These are phyloP conservation scores for Silurus lanzhouensis DNA, from an alignment of 2,797 vertebrate species.

Conservation along the genomic window DNA sequence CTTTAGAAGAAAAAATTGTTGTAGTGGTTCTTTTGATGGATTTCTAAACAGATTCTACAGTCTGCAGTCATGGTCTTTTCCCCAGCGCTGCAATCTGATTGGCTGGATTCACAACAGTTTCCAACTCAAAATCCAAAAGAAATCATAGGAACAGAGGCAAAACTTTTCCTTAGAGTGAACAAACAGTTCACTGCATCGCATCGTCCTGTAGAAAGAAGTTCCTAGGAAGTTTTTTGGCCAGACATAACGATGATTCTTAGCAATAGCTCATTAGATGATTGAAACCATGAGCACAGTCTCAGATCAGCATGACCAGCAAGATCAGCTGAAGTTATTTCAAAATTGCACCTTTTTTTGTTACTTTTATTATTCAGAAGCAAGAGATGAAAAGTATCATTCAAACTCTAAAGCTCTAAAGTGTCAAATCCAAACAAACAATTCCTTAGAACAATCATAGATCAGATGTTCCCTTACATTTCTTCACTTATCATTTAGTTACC, in stretches of 20 bases:
- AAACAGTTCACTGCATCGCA: not conserved
- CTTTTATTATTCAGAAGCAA: not conserved
- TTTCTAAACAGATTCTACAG: not conserved
- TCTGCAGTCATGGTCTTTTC: not conserved
- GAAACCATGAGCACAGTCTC: not conserved
- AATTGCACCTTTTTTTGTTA: not conserved
- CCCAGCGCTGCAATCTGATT: not conserved
- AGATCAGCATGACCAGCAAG: not conserved
- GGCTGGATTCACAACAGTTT: not conserved
- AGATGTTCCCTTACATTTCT: not conserved
- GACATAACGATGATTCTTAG: not conserved
- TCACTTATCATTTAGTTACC: not conserved
- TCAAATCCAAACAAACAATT: not conserved
- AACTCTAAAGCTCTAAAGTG: not conserved
- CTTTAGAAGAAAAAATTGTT: not conserved
- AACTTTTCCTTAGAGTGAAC: not conserved
- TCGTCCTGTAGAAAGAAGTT: not conserved
- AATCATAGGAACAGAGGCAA: not conserved
- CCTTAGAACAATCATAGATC: not conserved
- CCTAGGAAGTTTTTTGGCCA: not conserved
- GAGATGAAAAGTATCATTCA: not conserved
- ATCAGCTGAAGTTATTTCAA: not conserved
- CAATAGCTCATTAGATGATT: not conserved
- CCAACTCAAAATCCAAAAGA: not conserved
- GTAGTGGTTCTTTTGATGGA: conserved; percentile 1